phyloP scores from a whole-genome alignment of 64 coral and sea anemone genomes.

The Actinia tenebrosa region DNA sequence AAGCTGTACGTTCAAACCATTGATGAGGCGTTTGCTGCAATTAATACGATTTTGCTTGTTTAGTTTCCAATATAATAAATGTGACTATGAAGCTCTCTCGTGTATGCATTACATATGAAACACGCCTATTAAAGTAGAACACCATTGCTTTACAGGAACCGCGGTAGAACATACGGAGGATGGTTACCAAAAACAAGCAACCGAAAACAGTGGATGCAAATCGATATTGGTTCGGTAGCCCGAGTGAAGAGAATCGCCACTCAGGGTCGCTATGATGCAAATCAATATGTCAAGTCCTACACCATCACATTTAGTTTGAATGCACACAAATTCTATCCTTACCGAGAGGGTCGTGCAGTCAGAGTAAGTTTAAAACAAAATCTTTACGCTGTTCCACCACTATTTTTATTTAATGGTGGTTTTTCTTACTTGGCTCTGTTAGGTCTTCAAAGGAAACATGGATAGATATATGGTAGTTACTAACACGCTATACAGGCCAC shows the following conservation, averaged over 20 bases:
- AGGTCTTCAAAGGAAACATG: constrained; percentile 1
- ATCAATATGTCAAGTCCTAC: constrained; percentile 27
- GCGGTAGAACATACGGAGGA: not conserved
- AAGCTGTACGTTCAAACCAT: no score
- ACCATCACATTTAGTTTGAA: not conserved
- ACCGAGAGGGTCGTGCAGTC: not conserved
- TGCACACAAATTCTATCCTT: constrained; percentile 12
- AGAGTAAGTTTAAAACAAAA: not conserved
- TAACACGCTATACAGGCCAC: constrained; percentile 26
- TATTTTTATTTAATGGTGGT: not conserved
- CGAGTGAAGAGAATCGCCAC: constrained; percentile 20
- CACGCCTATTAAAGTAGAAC: not conserved
- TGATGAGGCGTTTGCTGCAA: no score
- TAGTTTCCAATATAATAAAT: no score
- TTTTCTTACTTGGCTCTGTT: not conserved
- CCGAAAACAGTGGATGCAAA: constrained; percentile 14
- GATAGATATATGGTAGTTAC: constrained; percentile 29
- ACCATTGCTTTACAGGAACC: not conserved
- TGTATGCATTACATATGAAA: no score
- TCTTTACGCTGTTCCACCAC: no score
- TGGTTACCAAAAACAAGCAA: constrained; percentile 12
- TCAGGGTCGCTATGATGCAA: constrained; percentile 29
- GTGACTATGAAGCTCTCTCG: no score
- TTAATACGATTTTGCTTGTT: no score
- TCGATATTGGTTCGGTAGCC: constrained; percentile 17